phyloP scores from a whole-genome alignment of 2,888 invertebrate genomes.

The Panopea generosa region DNA sequence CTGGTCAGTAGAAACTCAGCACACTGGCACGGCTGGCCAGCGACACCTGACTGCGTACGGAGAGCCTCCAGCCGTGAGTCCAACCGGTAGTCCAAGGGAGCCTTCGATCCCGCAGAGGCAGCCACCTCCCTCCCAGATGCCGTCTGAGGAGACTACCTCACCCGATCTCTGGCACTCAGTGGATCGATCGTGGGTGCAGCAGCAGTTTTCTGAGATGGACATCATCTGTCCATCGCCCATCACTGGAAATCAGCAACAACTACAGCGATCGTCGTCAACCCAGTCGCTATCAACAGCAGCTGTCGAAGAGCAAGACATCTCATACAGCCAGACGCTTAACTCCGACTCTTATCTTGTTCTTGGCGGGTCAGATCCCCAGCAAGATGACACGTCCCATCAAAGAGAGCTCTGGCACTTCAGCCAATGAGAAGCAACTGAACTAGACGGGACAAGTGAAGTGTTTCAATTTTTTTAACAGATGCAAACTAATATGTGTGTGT shows the following conservation, averaged over 20 bases:
- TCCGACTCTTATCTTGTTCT: too few relatives aligned
- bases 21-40: slow-evolving; percentile 19
- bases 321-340: slow-evolving; percentile 29
- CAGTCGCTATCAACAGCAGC: too few relatives aligned
- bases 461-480: too few relatives aligned
- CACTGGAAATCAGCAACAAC: too few relatives aligned
- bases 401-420: too few relatives aligned
- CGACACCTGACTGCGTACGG: slow-evolving; percentile 14
- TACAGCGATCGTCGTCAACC: too few relatives aligned
- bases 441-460: too few relatives aligned
- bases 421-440: too few relatives aligned
- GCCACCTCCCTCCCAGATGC: slow-evolving; percentile 35
- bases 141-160: slow-evolving; percentile 27
- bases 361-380: slow-evolving; percentile 10
- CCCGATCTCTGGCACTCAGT: slow-evolving; percentile 33
- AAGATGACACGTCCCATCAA: slow-evolving; percentile 5
- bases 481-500: too few relatives aligned
- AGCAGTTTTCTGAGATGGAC: slow-evolving; percentile 30
- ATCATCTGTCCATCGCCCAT: slow-evolving; percentile 22
- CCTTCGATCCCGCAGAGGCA: slow-evolving; percentile 23
- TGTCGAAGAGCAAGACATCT: slow-evolving; percentile 17
- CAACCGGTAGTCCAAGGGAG: slow-evolving; percentile 20
- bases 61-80: slow-evolving; percentile 31
- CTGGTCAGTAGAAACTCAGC: slow-evolving; percentile 23
- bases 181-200: too few relatives aligned